Conservation (phyloP, 2,888 invertebrate species). For the Sepioteuthis lessoniana region DNA sequence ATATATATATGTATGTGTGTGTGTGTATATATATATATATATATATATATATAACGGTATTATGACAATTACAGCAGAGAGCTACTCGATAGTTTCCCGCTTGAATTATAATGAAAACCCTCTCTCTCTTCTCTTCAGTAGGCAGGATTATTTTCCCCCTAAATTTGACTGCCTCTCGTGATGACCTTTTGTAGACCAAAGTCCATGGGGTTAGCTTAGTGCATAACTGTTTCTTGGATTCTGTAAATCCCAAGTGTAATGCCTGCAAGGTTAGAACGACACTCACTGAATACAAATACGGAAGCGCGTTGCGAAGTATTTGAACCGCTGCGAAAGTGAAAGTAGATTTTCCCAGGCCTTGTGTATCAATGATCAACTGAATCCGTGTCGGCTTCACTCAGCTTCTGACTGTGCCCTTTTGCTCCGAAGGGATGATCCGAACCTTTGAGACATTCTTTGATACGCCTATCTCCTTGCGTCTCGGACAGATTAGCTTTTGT, state of each 20-base stretch:
- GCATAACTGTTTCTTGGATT: background rate
- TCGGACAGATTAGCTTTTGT: background rate
- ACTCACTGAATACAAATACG: background rate
- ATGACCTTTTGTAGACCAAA: background rate
- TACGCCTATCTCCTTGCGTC: background rate
- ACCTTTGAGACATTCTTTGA: background rate
- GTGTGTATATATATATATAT: too few species aligned
- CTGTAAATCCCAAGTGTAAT: background rate
- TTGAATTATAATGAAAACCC: too few species aligned
- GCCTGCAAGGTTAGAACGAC: background rate
- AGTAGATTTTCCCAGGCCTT: background rate
- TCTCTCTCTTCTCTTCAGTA: too few species aligned
- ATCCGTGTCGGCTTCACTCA: background rate
- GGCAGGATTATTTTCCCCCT: background rate
- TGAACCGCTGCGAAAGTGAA: background rate
- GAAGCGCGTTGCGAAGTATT: background rate
- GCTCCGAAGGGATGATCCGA: background rate
- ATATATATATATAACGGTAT: too few species aligned
- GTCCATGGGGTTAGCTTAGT: background rate
- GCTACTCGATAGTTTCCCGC: too few species aligned
- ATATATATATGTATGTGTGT: too few species aligned
- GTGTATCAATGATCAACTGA: background rate
- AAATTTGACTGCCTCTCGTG: background rate
- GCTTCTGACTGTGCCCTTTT: background rate
- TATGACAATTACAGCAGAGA: too few species aligned